phyloP scores from a whole-genome alignment of 1,140 invertebrate genomes.

The Hypothenemus hampei region DNA sequence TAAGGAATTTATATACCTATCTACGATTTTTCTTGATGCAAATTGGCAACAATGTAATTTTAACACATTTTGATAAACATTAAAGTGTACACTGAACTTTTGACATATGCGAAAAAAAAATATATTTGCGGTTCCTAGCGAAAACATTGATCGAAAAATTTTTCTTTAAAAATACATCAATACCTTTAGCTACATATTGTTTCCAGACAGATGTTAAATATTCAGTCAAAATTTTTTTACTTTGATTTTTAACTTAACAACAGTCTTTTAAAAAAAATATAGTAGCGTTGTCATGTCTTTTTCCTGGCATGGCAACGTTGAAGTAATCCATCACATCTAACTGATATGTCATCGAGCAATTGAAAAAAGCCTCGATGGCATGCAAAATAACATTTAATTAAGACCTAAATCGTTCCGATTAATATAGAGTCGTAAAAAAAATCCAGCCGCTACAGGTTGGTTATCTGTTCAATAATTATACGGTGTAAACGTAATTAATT shows the following conservation, averaged over 20 bases:
- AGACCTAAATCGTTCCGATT: no score
- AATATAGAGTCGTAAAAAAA: no score
- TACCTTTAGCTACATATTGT: neutral
- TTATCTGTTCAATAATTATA: conserved; percentile 1
- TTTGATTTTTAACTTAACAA: neutral
- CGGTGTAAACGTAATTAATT: conserved; percentile 7
- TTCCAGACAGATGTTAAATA: neutral
- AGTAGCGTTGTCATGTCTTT: neutral
- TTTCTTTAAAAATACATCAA: neutral
- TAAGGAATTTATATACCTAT: no score
- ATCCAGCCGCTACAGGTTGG: no score
- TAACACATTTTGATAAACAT: neutral
- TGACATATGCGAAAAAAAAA: no score
- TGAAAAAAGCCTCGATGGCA: no score
- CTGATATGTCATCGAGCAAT: no score
- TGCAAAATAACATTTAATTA: no score
- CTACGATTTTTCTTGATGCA: neutral
- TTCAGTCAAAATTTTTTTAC: neutral
- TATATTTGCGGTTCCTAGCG: no score
- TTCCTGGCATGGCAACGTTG: no score
- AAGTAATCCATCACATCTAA: no score
- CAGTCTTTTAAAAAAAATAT: neutral
- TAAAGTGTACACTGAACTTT: no score
- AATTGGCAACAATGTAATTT: conserved; percentile 1
- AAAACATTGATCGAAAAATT: neutral